Conservation (phyloP, 2,113 vertebrate genomes). For the Erythrolamprus reginae region DNA sequence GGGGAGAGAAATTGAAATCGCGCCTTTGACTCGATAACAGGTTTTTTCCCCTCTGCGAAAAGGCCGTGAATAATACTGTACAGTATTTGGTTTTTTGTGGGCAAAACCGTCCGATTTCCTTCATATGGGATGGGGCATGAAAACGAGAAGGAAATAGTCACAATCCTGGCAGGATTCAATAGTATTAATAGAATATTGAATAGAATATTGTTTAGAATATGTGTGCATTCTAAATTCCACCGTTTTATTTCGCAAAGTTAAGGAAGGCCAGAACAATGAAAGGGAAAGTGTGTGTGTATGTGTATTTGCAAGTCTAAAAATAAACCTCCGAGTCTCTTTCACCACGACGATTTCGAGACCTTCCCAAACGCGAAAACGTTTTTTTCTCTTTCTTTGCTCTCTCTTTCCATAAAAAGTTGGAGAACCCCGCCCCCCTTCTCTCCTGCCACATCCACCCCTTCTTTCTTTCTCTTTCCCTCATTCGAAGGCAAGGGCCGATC, state of each 20-base stretch:
- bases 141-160: neutral
- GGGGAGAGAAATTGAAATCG: no score
- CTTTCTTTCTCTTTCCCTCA: no score
- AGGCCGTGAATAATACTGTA: neutral
- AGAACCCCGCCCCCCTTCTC: neutral
- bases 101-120: neutral
- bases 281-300: accelerated
- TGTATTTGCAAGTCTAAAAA: neutral
- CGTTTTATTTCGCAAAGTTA: neutral
- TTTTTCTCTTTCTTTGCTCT: neutral
- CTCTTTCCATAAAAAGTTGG: neutral
- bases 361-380: neutral
- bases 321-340: neutral
- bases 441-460: neutral
- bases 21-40: neutral
- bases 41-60: neutral
- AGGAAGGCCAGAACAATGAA: neutral
- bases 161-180: no score
- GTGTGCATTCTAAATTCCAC: neutral
- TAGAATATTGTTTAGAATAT: no score
- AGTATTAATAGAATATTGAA: no score
- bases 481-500: neutral
- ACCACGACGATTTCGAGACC: neutral
- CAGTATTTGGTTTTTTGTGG: no score
- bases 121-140: neutral